Evolutionary conservation across 2,797 vertebrate species (phyloP).

Genomic region (Enteromius mattozi): DNA sequence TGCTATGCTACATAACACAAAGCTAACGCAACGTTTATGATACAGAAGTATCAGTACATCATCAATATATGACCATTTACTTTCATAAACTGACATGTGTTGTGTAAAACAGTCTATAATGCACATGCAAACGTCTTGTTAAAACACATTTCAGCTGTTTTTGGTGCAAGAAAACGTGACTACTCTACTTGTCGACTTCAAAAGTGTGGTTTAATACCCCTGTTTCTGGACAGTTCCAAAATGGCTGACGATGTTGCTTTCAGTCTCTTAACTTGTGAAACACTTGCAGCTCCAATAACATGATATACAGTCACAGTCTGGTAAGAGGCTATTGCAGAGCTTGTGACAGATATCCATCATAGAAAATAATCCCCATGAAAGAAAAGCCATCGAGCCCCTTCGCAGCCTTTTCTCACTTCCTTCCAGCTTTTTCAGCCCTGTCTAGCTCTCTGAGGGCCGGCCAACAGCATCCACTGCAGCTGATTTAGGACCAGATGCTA

Average conservation of each 20-base stretch:
- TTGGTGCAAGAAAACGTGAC: not conserved
- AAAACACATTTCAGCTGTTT: not conserved
- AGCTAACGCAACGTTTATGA: not conserved
- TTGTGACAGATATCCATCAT: slow-evolving; percentile 55
- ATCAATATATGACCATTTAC: not conserved
- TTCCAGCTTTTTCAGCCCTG: slow-evolving; percentile 13
- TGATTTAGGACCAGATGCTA: slow-evolving; percentile 68
- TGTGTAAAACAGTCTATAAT: not conserved
- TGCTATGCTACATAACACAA: not conserved
- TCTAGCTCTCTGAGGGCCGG: slow-evolving; percentile 32
- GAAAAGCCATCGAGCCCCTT: slow-evolving; percentile 46
- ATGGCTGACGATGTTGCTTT: slow-evolving; percentile 13
- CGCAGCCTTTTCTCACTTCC: slow-evolving; percentile 30
- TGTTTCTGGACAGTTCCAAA: slow-evolving; percentile 3
- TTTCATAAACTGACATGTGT: not conserved
- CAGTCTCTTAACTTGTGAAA: slow-evolving; percentile 15
- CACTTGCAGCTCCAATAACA: slow-evolving; percentile 23
- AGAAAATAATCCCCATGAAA: slow-evolving; percentile 55
- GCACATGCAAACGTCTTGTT: not conserved
- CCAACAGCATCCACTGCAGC: slow-evolving; percentile 43
- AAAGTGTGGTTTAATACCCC: not conserved
- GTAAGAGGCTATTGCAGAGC: slow-evolving; percentile 34
- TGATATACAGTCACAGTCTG: slow-evolving; percentile 45
- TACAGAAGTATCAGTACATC: not conserved
- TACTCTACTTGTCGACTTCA: not conserved